Evolutionary conservation across 2,888 invertebrate genomes (phyloP), one percentile per base, ranked within the genome.

Genomic region (Parasteatoda lunata): DNA sequence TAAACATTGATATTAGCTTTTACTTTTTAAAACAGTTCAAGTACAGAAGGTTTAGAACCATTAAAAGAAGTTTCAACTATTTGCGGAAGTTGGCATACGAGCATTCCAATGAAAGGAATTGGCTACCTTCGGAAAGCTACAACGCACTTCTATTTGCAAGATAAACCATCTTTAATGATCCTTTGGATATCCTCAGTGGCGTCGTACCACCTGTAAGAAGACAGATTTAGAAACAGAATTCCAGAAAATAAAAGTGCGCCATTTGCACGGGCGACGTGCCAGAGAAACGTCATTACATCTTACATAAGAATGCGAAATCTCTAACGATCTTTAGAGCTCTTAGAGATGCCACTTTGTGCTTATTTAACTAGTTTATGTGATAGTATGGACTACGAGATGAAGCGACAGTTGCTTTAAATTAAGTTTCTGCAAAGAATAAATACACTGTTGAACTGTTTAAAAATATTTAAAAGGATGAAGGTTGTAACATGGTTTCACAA

Each of bases 141-240:
- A 30, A 30, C 30, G 30, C 30, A 30, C 30, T 30, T 30, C 30
- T 30, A 30, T 30, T 30, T 30, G n/a, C n/a, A 59, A 59, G 59
- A 59, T 59, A 59, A 59, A 59, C 59, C 59, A 59, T 30, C 59
- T 13, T n/a, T 13, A 59, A 59, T 59, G 59, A 68, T 68, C 47
- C 49, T 47, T n/a, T 49, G 49, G 11, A 7, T n/a, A 70, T 54
- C 59, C 77, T n/a, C 48, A 64, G 70, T 70, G 83, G 77, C 70
- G 84, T 75, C 76, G 15, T 73, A 79, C 84, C 84, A 85, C 84
- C 84, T 85, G 84, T 79, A 65, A 64, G 51, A 64, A 64, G 48
- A 76, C 52, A 15, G 64, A 85, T 85, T 76, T 75, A 75, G 69
- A 85, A 85, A 79, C 15, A 52, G 70, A 49, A 69, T 73, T 66